Evolutionary conservation across 2,797 vertebrate genomes (phyloP).

Genomic region (Mionectes olivaceus): DNA sequence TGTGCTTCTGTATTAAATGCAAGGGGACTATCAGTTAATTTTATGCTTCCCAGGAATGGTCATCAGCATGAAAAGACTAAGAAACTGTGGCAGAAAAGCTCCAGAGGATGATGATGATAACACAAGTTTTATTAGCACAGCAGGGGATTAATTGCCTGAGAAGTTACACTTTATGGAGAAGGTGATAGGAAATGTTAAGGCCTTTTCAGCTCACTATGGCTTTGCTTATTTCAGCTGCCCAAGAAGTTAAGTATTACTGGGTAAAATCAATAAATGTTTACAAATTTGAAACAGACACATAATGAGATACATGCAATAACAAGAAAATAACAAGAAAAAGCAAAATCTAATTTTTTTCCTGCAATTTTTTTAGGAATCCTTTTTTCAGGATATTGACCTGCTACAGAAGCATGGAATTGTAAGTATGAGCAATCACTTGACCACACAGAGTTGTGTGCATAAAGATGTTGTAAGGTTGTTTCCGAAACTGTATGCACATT

Average conservation of each 20-base stretch:
- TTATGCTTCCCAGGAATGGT: background rate
- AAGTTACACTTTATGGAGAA: background rate
- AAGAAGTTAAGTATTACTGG: background rate
- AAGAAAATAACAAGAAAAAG: slow-evolving; percentile 44
- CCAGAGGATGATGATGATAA: background rate
- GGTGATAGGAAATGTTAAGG: background rate
- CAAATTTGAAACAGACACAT: background rate
- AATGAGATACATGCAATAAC: background rate
- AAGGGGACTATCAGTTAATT: background rate
- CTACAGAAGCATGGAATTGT: slow-evolving; percentile 98
- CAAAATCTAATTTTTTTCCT: background rate
- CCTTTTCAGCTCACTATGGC: background rate
- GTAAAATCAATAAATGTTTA: background rate
- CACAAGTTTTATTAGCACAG: background rate
- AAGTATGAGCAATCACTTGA: slow-evolving; percentile 75
- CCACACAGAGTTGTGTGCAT: background rate
- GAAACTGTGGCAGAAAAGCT: background rate
- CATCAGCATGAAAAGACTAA: background rate
- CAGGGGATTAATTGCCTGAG: background rate
- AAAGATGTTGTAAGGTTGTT: background rate
- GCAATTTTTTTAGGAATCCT: slow-evolving; percentile 84
- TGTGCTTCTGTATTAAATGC: background rate
- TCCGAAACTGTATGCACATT: background rate
- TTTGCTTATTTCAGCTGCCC: slow-evolving; percentile 15
- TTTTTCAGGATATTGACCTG: slow-evolving; percentile 97